Percentiles rank a stretch among this genome's conserved stretches.
Evolutionary conservation across 2,113 vertebrate species (phyloP).

Genomic region (Microtus pennsylvanicus): DNA sequence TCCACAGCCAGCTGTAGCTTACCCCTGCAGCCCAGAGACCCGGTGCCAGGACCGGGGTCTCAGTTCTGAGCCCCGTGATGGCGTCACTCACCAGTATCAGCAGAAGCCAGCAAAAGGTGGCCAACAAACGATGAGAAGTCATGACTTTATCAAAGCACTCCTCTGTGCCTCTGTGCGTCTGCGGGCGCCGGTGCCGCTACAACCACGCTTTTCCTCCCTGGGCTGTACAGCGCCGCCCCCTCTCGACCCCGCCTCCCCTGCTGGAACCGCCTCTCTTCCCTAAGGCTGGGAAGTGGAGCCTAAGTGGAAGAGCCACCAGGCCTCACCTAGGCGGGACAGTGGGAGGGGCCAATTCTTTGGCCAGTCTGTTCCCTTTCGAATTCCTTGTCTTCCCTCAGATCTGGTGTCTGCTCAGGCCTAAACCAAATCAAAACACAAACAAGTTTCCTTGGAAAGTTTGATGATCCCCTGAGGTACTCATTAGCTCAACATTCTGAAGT

Average conservation of each 20-base stretch:
- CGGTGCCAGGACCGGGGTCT: neutral
- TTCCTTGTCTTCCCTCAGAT: slow-evolving; percentile 40
- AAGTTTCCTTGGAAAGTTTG: slow-evolving; percentile 51
- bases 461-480: no score
- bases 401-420: slow-evolving; percentile 44
- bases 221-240: neutral
- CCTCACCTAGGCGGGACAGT: neutral
- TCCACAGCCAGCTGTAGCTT: neutral
- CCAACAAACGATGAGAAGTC: rapidly evolving
- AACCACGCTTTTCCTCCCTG: neutral
- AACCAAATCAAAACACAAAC: slow-evolving; percentile 75
- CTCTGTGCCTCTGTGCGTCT: no score
- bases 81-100: neutral
- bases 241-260: no score
- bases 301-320: neutral
- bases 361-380: neutral
- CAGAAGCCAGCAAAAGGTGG: no score
- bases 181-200: no score
- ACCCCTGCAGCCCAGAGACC: neutral
- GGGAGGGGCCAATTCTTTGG: neutral
- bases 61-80: neutral
- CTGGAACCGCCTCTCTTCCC: no score
- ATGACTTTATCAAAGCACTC: neutral
- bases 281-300: no score
- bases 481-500: no score